phyloP scores from a whole-genome alignment of 2,888 invertebrate species.

The Artemia sp. region DNA sequence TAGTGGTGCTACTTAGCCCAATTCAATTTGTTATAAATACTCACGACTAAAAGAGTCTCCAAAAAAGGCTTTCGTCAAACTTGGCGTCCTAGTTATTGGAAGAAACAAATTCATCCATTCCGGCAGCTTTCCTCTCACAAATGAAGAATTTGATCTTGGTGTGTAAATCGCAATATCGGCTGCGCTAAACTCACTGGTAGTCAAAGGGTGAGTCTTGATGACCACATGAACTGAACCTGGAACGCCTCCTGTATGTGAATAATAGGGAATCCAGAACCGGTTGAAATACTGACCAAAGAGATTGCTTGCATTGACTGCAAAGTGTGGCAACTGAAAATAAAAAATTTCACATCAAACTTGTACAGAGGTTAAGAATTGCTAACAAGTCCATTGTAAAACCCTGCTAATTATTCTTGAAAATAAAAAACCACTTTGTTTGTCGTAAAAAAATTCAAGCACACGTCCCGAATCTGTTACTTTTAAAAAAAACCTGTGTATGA shows the following conservation, averaged over 20 bases:
- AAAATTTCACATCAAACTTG: too few species aligned
- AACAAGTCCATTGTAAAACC: too few species aligned
- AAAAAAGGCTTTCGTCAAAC: background rate
- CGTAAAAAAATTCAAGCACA: too few species aligned
- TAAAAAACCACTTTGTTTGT: too few species aligned
- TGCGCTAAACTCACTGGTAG: background rate
- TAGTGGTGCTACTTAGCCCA: too few species aligned
- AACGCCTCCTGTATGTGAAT: background rate
- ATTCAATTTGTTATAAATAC: background rate
- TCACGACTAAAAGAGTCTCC: constrained; percentile 6
- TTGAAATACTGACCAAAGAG: constrained; percentile 11
- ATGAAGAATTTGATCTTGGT: background rate
- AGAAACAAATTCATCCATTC: background rate
- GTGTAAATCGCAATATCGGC: background rate
- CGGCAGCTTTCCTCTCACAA: background rate
- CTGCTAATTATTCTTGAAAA: too few species aligned
- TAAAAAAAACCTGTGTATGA: too few species aligned
- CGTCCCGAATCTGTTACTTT: too few species aligned
- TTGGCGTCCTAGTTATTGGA: background rate
- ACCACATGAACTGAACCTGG: background rate
- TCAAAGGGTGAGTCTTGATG: background rate
- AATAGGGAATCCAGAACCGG: background rate
- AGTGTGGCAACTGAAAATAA: constrained; percentile 4
- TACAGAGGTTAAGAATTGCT: too few species aligned
- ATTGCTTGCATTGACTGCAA: constrained; percentile 1